phyloP scores from a whole-genome alignment of 2,113 vertebrate genomes.

The Passerina amoena region DNA sequence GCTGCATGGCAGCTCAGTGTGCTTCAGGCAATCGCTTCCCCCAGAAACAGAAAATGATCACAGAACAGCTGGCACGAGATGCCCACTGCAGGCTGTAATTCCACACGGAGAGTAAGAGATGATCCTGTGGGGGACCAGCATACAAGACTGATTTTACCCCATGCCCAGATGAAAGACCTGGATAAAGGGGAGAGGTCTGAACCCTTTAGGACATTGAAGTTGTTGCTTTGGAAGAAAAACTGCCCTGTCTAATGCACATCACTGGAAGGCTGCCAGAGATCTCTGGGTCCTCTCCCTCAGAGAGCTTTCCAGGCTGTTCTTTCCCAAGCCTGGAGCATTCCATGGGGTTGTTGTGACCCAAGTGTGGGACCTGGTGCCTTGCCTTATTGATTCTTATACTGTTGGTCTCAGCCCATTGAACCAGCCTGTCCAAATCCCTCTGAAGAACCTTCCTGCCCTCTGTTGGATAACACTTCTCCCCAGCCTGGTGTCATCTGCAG shows the following conservation, averaged over 20 bases:
- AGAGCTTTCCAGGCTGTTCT: not conserved
- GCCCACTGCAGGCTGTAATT: not conserved
- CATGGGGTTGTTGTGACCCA: not conserved
- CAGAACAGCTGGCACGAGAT: not conserved
- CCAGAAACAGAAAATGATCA: not conserved
- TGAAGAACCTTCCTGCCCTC: not conserved
- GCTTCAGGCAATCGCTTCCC: not conserved
- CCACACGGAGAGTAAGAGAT: not conserved
- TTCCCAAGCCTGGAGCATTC: not conserved
- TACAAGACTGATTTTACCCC: not conserved
- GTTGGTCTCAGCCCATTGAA: not conserved
- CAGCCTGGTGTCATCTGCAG: not conserved
- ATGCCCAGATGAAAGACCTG: not conserved
- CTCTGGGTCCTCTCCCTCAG: not conserved
- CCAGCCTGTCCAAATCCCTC: not conserved
- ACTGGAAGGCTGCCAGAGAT: not conserved
- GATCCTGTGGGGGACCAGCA: rapidly evolving
- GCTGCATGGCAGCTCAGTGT: not conserved
- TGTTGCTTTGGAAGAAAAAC: not conserved
- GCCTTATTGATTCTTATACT: not conserved
- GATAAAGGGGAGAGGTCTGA: not conserved
- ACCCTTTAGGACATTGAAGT: not conserved
- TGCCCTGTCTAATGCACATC: not conserved
- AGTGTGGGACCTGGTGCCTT: rapidly evolving
- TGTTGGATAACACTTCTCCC: not conserved